Base-by-base conservation (phyloP, 2,888 invertebrate genomes). In the Deilephila elpenor region DNA sequence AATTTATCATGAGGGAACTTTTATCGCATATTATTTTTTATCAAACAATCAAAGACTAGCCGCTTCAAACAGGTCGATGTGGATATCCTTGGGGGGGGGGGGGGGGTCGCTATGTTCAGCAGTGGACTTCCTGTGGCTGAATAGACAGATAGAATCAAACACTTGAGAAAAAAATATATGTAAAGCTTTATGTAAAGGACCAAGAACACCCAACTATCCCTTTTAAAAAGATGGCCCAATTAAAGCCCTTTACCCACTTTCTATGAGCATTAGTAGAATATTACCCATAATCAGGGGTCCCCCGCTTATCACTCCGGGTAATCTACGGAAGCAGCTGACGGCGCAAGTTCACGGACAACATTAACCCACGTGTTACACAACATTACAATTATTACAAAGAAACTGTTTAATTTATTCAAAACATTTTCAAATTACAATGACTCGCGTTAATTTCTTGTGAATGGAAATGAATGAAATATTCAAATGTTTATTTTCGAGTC, bases 381-480 rank as follows among this genome's bases (percentile, higher is more conserved):
- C 51, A 67, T 67, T 67, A 51, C 67, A 51, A 67, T 67, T 67
- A 29, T 51, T 44, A 67, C 14, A 25, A 67, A 67, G 64, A 67
- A 67, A 51, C 67, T 67, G 17, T 5, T 67, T 51, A 67, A 67
- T 51, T 19, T 51, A 67, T 51, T 51, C 67, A 20, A 67, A 67
- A 67, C 67, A 67, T 67, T 64, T 44, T 44, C 14, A 20, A 64
- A 44, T 64, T 51, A 67, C 51, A 67, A 51, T 67, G 67, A 67
- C 51, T 44, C 25, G 64, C 44, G 20, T 62, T 64, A 64, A 64
- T 51, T 67, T 67, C 67, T 67, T 67, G 25, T 67, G 67, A 67
- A 67, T 67, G 67, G 25, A 67, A 67, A 67, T 67, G 44, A 67
- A 51, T 67, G 67, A 44, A 25, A 51, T 67, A 67, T 67, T 51